phyloP scores from a whole-genome alignment of 2,113 vertebrate species.

The Serilophus lunatus region DNA sequence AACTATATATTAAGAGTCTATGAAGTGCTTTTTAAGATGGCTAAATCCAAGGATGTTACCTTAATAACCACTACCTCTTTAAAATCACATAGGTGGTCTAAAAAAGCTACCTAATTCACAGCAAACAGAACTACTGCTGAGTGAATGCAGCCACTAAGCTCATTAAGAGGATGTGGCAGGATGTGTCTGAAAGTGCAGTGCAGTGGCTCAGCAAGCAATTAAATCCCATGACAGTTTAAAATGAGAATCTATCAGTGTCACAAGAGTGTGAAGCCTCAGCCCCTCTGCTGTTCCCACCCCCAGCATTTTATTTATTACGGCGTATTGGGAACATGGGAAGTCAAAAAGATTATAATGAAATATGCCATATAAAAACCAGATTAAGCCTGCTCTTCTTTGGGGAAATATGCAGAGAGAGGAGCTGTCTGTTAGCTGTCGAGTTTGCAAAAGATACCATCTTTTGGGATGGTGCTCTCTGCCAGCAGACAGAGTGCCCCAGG shows the following conservation, averaged over 20 bases:
- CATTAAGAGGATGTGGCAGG: conserved; percentile 77
- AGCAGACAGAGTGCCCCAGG: conserved; percentile 77
- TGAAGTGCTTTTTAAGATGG: neutral
- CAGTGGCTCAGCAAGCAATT: conserved; percentile 75
- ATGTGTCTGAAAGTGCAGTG: conserved; percentile 71
- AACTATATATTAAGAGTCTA: neutral
- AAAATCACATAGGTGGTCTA: conserved; percentile 66
- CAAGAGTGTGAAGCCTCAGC: conserved; percentile 67
- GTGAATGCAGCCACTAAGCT: conserved; percentile 73
- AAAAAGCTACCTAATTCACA: conserved; percentile 63
- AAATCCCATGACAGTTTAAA: conserved; percentile 82
- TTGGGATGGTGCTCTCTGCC: conserved; percentile 76
- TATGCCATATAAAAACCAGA: conserved; percentile 77
- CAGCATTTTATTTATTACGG: conserved; percentile 62
- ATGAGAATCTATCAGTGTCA: conserved; percentile 76
- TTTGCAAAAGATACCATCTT: conserved; percentile 83
- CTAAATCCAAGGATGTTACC: conserved; percentile 45
- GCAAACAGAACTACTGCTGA: conserved; percentile 70
- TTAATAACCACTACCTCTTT: conserved; percentile 57
- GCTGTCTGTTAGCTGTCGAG: conserved; percentile 82
- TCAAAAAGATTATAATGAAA: conserved; percentile 78
- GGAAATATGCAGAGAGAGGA: conserved; percentile 78
- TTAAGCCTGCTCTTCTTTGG: conserved; percentile 80
- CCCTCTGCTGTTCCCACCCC: conserved; percentile 61
- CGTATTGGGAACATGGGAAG: conserved; percentile 66